These are phyloP conservation scores for Austrolebias charrua DNA, from an alignment of 2,797 vertebrate species.

Conservation along the genomic window DNA sequence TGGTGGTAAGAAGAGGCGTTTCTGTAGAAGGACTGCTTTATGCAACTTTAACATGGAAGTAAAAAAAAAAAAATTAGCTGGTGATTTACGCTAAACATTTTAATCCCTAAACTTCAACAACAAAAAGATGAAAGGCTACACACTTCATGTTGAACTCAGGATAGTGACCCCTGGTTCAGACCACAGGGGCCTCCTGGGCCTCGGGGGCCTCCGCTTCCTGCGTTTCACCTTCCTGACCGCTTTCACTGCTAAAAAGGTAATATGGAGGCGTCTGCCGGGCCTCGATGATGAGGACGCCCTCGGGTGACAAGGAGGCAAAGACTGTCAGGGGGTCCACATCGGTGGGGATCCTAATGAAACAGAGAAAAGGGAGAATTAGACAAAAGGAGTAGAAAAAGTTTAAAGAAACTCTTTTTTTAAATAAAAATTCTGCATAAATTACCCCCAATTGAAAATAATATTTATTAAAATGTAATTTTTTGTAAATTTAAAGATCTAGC, in stretches of 20 bases:
- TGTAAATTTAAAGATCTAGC: no score
- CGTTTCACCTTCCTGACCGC: slow-evolving; percentile 68
- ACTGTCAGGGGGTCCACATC: slow-evolving; percentile 94
- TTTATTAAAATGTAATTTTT: no score
- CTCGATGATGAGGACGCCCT: slow-evolving; percentile 98
- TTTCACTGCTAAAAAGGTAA: slow-evolving; percentile 84
- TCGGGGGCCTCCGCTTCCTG: slow-evolving; percentile 59
- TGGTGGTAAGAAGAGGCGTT: neutral
- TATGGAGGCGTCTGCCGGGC: slow-evolving; percentile 93
- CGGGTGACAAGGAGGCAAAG: slow-evolving; percentile 94
- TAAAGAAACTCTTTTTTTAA: neutral
- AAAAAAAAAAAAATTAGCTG: neutral
- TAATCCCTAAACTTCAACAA: slow-evolving; percentile 19
- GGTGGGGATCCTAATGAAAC: slow-evolving; percentile 83
- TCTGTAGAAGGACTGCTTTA: neutral
- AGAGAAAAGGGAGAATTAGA: slow-evolving; percentile 6
- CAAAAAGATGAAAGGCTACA: slow-evolving; percentile 35
- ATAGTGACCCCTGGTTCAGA: slow-evolving; percentile 45
- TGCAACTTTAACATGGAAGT: slow-evolving; percentile 27
- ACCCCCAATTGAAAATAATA: no score
- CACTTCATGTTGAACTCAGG: slow-evolving; percentile 27
- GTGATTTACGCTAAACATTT: slow-evolving; percentile 2
- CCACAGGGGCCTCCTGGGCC: slow-evolving; percentile 63
- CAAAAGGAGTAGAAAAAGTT: slow-evolving; percentile 8
- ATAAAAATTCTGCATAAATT: no score